Evolutionary conservation across 1,140 invertebrate species (phyloP), one percentile per base, ranked within the genome.

Genomic region (roundworm (Caenorhabditis elegans)): DNA sequence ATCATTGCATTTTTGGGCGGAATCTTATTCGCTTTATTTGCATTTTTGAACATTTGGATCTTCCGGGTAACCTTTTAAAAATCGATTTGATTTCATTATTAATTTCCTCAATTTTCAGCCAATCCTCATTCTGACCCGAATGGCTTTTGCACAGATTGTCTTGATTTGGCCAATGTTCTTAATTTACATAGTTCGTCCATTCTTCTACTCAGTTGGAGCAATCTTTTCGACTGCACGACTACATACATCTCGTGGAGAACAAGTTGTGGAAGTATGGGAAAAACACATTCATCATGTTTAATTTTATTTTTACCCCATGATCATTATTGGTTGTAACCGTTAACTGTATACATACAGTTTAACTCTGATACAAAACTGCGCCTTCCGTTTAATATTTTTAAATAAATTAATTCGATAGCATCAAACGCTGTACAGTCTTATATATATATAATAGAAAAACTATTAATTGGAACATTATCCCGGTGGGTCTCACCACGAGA

Each of bases 121-220:
- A 24, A 13, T 60, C 11, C 39, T 79, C 10, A 34, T 51, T 43
- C 78, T 79, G 3, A 3, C 34, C 22, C 78, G 78, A 11, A 79
- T 79, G 31, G 49, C 34, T 1, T 26, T 79, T 6, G 34, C 49
- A 13, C 78, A 79, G 43, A 24, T 79, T 4, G 10, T 79, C 17
- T n/a, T 79, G 34, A 11, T 79, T 10, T 79, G 78, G 78, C 78
- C 78, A 28, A 79, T 60, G 51, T 24, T 79, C 19, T 34, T 79
- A 10, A 79, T 79, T 39, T 79, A 79, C 22, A 60, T 79, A 2
- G 78, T 79, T 15, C 78, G 78, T 13, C 78, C 78, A 43, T 79
- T 36, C 19, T 79, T 79, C 78, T 79, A 79, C 22, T 55, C 78
- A 10, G 51, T 60, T 10, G 78, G 78, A 60, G 78, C 78, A 3